phyloP scores from a whole-genome alignment of 1,140 invertebrate species.

The Drosophila bocqueti region DNA sequence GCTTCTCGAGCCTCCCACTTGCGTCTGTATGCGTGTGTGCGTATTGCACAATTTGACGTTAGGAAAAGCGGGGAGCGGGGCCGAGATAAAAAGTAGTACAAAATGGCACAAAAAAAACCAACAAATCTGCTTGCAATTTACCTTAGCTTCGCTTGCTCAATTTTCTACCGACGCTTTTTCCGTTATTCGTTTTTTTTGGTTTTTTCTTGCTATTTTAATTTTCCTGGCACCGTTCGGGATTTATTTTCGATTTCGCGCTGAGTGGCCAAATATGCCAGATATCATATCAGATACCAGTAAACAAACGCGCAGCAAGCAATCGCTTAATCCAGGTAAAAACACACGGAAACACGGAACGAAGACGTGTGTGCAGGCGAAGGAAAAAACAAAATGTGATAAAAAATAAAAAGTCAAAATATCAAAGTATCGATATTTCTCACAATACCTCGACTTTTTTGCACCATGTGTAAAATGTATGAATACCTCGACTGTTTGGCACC shows the following conservation, averaged over 20 bases:
- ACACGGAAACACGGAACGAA: slow-evolving; percentile 13
- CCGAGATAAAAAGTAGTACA: slow-evolving; percentile 18
- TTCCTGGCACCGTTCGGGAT: slow-evolving; percentile 9
- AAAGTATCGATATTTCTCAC: no score
- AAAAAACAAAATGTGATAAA: no score
- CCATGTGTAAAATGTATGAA: no score
- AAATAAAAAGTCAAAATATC: no score
- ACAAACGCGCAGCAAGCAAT: slow-evolving; percentile 15
- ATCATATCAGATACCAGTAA: slow-evolving; percentile 20
- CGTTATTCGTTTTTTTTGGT: slow-evolving; percentile 6
- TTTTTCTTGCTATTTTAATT: slow-evolving; percentile 12
- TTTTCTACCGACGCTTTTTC: slow-evolving; percentile 21
- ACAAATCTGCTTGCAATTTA: slow-evolving; percentile 71
- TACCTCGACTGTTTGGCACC: no score
- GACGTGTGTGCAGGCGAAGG: slow-evolving; percentile 3
- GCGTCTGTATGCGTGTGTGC: slow-evolving; percentile 43
- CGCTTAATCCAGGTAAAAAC: slow-evolving; percentile 17
- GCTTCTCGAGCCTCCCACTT: slow-evolving; percentile 46
- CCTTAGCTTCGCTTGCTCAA: slow-evolving; percentile 50
- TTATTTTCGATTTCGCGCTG: slow-evolving; percentile 17
- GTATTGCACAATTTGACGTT: slow-evolving; percentile 57
- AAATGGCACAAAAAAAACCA: slow-evolving; percentile 38
- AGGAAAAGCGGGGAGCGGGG: slow-evolving; percentile 14
- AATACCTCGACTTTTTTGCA: no score
- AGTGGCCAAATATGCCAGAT: slow-evolving; percentile 7